These are phyloP conservation scores for Tethya wilhelma DNA, from an alignment of 37 sponge, comb jelly and placozoan genomes.

Conservation along the genomic window DNA sequence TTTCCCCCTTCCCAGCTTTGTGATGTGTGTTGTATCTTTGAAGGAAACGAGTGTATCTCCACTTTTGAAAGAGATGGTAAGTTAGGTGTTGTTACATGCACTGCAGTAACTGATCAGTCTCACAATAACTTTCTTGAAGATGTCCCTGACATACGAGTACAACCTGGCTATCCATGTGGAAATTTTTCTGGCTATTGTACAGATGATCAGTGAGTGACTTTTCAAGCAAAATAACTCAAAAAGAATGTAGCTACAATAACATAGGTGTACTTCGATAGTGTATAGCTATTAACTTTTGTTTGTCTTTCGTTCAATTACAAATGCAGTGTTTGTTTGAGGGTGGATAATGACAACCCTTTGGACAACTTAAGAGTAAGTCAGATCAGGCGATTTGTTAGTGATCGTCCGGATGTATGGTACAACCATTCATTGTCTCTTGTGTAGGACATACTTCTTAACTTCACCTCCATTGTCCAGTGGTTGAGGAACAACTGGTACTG, in stretches of 20 bases:
- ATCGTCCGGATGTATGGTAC: too few species aligned
- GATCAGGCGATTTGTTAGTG: neutral
- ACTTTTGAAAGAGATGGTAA: constrained; percentile 16
- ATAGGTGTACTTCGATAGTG: too few species aligned
- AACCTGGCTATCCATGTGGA: constrained; percentile 48
- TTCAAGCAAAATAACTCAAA: neutral
- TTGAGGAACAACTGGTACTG: constrained; percentile 63
- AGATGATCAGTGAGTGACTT: constrained; percentile 25
- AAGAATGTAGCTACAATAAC: neutral
- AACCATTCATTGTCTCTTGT: neutral
- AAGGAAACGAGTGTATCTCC: constrained; percentile 39
- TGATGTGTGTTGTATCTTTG: constrained; percentile 59
- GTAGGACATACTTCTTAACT: constrained; percentile 38
- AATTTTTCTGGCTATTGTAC: constrained; percentile 72
- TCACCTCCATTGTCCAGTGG: constrained; percentile 58
- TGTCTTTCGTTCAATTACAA: neutral
- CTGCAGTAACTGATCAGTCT: neutral
- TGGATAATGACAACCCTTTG: constrained; percentile 52
- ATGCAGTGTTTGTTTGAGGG: constrained; percentile 36
- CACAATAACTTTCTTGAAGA: neutral
- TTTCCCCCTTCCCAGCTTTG: constrained; percentile 22
- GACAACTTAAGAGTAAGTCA: constrained; percentile 44
- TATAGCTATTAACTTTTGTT: neutral
- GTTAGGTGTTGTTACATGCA: neutral
- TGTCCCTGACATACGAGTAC: neutral